These are phyloP conservation scores for Ips nitidus DNA, from an alignment of 1,140 invertebrate genomes.

Conservation along the genomic window DNA sequence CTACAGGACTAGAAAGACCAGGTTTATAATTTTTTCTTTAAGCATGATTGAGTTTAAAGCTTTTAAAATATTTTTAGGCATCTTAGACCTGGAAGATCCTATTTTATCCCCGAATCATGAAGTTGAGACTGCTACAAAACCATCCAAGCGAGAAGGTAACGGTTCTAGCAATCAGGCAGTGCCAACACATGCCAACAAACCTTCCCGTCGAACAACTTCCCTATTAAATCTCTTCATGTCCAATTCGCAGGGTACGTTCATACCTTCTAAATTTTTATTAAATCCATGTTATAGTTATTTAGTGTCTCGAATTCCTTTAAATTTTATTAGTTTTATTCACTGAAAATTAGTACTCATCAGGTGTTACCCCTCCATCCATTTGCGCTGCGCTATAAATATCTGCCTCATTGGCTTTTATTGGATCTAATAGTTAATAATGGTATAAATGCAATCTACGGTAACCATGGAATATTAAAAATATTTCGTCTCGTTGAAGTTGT, in stretches of 20 bases:
- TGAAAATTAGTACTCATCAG: no score
- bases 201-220: constrained; percentile 88
- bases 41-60: background rate
- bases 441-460: no score
- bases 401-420: no score
- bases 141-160: constrained; percentile 60
- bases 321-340: no score
- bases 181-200: constrained; percentile 68
- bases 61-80: constrained; percentile 30
- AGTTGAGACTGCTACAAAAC: constrained; percentile 36
- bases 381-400: no score
- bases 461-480: no score
- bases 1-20: constrained; percentile 88
- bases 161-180: constrained; percentile 51
- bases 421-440: no score
- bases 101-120: constrained; percentile 46
- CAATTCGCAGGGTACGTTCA: constrained; percentile 83
- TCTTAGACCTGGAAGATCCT: constrained; percentile 57
- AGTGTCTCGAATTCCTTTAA: no score
- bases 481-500: no score
- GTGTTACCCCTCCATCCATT: no score
- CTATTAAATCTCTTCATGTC: constrained; percentile 92
- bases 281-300: background rate
- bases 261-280: constrained; percentile 7
- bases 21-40: constrained; percentile 56